Evolutionary conservation across 2,888 invertebrate species (phyloP), one percentile per base, ranked within the genome.

Genomic region (Nipponacmea schrenckii): DNA sequence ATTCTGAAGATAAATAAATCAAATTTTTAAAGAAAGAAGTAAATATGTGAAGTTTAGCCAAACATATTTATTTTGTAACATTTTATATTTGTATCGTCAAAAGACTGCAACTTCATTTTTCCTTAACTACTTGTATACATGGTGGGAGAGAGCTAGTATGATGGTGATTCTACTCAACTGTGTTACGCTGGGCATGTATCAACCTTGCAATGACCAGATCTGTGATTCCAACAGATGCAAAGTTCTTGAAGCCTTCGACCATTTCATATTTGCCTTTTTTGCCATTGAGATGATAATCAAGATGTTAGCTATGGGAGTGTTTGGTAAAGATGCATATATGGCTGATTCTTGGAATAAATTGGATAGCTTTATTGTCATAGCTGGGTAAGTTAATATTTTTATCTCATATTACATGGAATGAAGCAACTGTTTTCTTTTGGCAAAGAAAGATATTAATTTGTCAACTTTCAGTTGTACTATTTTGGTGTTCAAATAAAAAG

Each of bases 141-240:
- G 98, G 98, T 99, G 99, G 91, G 99, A 99, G 91, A 93, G 98
- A 82, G 92, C 98, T 86, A 98, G 97, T 86, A 99, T 99, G 95
- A 92, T 96, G 90, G 97, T 98, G 79, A 99, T 99, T 87, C 91
- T 99, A 83, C 92, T 99, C 87, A 99, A 99, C 92, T 99, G 99
- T 91, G 92, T 99, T 81, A 99, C 99, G 17, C 92, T 99, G 86
- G 99, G 99, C 76, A 98, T 99, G 98, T 99, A 98, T 91, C 96
- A 98, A 90, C 99, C 99, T 31, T 99, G 99, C 90, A 94, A 95
- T 85, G 98, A 89, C 75, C 83, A 83, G 64, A 80, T 83, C 48
- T 99, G 99, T 90, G 91, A 79, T 27, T 87, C 90, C 2, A 84
- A 87, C 27, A 85, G 91, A 15, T 91, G 91, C 79, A 81, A 84